Conservation (phyloP, 2,888 invertebrate species). For the Eurois occulta region DNA sequence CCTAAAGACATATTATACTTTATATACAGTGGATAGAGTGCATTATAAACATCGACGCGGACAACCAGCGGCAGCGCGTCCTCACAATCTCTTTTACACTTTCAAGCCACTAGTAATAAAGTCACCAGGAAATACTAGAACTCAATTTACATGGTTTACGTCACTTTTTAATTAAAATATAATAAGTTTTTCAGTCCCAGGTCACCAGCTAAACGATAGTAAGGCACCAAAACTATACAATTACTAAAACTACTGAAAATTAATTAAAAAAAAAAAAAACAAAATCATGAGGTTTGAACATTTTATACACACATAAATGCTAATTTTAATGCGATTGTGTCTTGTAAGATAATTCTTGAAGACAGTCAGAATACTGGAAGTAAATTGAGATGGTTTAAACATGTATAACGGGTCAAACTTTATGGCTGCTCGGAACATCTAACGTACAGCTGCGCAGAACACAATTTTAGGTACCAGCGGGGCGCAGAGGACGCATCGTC, state of each 20-base stretch:
- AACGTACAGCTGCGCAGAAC: not conserved
- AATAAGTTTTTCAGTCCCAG: not conserved
- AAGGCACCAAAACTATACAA: conserved; percentile 67
- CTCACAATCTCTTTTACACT: not conserved
- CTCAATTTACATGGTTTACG: not conserved
- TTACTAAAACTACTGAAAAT: conserved; percentile 49
- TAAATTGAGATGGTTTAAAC: not conserved
- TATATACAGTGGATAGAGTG: no score
- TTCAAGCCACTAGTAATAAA: not conserved
- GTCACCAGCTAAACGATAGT: conserved; percentile 58
- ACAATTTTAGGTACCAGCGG: not conserved
- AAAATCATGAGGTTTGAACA: conserved; percentile 33
- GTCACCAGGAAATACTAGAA: no score
- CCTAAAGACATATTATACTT: not conserved
- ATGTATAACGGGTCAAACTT: not conserved
- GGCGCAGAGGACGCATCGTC: not conserved
- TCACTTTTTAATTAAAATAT: not conserved
- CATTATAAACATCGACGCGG: not conserved
- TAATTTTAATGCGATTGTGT: conserved; percentile 40
- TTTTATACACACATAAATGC: conserved; percentile 56
- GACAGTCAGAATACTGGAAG: conserved; percentile 10
- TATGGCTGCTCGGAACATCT: not conserved
- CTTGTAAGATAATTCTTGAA: not conserved
- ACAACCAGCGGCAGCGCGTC: no score
- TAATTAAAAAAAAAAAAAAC: conserved; percentile 21